Evolutionary conservation across 2,888 invertebrate species (phyloP).

Genomic region (Drosophila rubida): DNA sequence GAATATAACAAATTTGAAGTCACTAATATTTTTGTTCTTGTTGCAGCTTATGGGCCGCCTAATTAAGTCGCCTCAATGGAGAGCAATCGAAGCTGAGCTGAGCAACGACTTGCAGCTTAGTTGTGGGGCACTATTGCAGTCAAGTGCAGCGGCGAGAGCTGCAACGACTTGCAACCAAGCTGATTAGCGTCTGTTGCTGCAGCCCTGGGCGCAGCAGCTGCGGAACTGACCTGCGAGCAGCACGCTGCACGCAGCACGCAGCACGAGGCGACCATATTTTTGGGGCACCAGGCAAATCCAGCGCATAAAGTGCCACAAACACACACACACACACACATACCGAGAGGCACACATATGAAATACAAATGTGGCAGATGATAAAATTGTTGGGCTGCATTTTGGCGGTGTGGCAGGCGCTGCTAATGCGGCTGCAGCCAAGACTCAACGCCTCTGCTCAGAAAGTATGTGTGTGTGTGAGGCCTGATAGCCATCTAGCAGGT

Average conservation of each 20-base stretch:
- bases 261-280: slow-evolving; percentile 5
- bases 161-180: no score
- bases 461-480: slow-evolving; percentile 3
- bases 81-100: no score
- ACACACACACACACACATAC: slow-evolving; percentile 7
- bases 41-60: no score
- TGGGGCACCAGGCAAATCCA: background rate
- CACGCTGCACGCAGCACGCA: slow-evolving; percentile 1
- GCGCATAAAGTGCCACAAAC: background rate
- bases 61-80: no score
- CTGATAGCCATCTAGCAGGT: slow-evolving; percentile 36
- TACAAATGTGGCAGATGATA: slow-evolving; percentile 74
- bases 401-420: background rate
- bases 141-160: no score
- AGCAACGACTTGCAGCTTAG: no score
- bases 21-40: no score
- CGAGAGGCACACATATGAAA: slow-evolving; percentile 32
- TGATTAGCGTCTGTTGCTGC: background rate
- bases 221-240: background rate
- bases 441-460: slow-evolving; percentile 6
- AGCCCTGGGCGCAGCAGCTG: slow-evolving; percentile 16
- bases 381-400: slow-evolving; percentile 49
- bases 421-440: background rate
- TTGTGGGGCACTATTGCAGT: no score
- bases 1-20: no score